Conservation (phyloP, 2,797 vertebrate genomes). For the Phrynocephalus guinanensis region DNA sequence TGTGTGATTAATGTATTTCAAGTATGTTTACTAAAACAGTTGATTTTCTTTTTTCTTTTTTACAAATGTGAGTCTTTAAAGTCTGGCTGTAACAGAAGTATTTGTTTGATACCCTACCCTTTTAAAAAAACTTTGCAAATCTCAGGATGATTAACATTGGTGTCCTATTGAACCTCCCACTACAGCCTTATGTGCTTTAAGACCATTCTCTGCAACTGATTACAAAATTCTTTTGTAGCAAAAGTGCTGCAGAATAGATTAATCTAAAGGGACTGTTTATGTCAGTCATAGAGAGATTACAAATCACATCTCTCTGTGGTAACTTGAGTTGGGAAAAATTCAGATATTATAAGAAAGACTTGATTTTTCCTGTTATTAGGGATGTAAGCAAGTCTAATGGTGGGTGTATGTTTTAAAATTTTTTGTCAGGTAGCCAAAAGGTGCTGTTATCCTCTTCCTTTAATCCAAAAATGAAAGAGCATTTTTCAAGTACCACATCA, state of each 20-base stretch:
- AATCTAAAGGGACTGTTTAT: background rate
- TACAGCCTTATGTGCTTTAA: background rate
- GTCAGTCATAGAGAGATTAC: background rate
- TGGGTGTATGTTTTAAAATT: conserved; percentile 2
- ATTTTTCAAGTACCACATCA: conserved; percentile 53
- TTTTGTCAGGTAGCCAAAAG: conserved; percentile 52
- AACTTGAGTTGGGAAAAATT: background rate
- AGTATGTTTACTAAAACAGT: conserved; percentile 25
- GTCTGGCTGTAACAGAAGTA: conserved; percentile 27
- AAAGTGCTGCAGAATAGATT: background rate
- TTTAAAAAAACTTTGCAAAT: background rate
- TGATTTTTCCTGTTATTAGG: background rate
- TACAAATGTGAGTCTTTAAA: conserved; percentile 41
- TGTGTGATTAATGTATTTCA: background rate
- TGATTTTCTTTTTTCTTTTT: conserved; percentile 47
- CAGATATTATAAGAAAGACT: background rate
- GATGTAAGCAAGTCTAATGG: background rate
- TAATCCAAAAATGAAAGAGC: conserved; percentile 58
- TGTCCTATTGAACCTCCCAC: background rate
- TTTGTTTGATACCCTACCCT: conserved; percentile 6
- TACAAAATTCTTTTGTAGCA: too few relatives aligned
- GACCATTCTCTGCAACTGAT: background rate
- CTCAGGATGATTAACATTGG: background rate
- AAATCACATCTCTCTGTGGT: background rate
- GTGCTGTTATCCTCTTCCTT: conserved; percentile 54